These are phyloP conservation scores for Epicampocera succincta DNA, from an alignment of 2,888 invertebrate genomes.

Conservation along the genomic window DNA sequence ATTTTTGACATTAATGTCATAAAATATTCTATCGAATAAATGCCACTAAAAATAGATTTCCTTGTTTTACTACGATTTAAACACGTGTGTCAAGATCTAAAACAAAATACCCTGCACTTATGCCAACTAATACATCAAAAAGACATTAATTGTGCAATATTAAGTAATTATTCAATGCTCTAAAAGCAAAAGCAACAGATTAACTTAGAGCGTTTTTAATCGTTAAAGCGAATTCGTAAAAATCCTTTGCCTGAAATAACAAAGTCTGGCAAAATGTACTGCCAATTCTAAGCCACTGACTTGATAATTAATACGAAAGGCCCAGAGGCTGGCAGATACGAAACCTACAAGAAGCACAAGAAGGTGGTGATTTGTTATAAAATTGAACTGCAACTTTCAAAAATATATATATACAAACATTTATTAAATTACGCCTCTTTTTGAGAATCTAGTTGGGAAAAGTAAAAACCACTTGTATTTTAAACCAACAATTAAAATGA, in stretches of 20 bases:
- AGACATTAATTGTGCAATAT: conserved; percentile 78
- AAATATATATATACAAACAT: neutral
- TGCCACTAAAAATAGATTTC: too few species aligned
- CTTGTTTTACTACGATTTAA: conserved; percentile 42
- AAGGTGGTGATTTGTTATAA: conserved; percentile 61
- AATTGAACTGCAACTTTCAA: conserved; percentile 19
- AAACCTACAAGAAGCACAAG: conserved; percentile 56
- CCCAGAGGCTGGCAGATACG: conserved; percentile 34
- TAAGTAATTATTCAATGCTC: conserved; percentile 73
- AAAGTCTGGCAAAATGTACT: conserved; percentile 57
- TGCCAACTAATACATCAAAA: conserved; percentile 72
- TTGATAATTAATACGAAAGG: conserved; percentile 62
- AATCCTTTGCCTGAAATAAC: neutral
- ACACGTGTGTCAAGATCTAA: too few species aligned
- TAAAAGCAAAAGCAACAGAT: neutral
- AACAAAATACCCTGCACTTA: too few species aligned
- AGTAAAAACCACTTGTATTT: conserved; percentile 56
- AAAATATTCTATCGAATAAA: too few species aligned
- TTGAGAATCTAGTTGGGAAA: conserved; percentile 14
- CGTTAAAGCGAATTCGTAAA: conserved; percentile 70
- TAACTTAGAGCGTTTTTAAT: conserved; percentile 3
- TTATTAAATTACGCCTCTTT: conserved; percentile 56
- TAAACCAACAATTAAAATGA: conserved; percentile 78
- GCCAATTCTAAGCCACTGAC: conserved; percentile 64
- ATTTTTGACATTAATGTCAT: too few species aligned